phyloP scores from a whole-genome alignment of 2,888 invertebrate species.

The Odontocolon sp. region DNA sequence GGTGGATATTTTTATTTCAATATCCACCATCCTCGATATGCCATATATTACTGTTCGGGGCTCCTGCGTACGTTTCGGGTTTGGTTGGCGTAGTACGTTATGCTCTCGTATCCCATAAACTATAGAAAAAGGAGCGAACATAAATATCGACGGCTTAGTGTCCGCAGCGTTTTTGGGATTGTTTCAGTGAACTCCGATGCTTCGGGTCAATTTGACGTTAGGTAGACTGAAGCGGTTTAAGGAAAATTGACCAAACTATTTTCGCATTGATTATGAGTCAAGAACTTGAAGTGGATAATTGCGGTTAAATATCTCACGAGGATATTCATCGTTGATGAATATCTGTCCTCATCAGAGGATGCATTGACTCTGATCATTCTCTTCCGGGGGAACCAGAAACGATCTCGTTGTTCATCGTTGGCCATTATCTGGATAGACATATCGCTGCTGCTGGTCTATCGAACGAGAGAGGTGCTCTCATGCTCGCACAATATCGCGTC shows the following conservation, averaged over 20 bases:
- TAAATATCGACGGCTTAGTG: constrained; percentile 29
- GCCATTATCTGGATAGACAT: constrained; percentile 66
- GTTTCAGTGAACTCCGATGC: too few species aligned
- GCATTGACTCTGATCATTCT: constrained; percentile 28
- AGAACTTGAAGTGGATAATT: neutral
- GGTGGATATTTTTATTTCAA: constrained; percentile 77
- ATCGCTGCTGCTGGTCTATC: constrained; percentile 22
- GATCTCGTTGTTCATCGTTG: constrained; percentile 38
- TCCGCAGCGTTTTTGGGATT: neutral
- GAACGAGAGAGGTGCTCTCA: constrained; percentile 50
- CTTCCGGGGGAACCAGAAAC: neutral
- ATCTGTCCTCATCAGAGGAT: constrained; percentile 23
- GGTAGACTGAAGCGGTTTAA: too few species aligned
- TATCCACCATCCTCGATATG: constrained; percentile 57
- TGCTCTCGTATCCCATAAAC: constrained; percentile 32
- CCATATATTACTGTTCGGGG: constrained; percentile 68
- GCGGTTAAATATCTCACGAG: neutral
- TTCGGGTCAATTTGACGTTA: too few species aligned
- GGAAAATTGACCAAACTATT: too few species aligned
- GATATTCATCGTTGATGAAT: constrained; percentile 18
- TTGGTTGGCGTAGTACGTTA: too few species aligned
- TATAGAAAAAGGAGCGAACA: constrained; percentile 26
- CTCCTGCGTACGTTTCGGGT: too few species aligned
- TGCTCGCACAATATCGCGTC: constrained; percentile 71
- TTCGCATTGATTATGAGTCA: neutral